phyloP scores from a whole-genome alignment of 1,140 invertebrate genomes.

The Ceratosolen solmsi region DNA sequence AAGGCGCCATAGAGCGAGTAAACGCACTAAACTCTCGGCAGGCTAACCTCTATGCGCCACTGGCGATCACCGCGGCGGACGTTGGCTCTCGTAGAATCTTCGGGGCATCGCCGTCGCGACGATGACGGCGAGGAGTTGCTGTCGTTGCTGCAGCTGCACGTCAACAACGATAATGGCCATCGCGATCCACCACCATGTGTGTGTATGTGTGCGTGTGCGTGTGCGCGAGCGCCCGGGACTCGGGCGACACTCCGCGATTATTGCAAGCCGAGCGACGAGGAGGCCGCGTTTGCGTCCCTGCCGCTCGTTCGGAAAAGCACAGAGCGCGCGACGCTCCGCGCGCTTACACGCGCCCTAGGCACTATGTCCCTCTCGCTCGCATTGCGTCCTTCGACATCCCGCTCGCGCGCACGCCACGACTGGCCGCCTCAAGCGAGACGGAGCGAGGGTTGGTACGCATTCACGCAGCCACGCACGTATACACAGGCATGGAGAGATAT shows the following conservation, averaged over 20 bases:
- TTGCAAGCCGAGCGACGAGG: no score
- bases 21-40: background rate
- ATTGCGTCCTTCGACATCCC: no score
- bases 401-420: background rate
- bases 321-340: background rate
- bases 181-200: background rate
- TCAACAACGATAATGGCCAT: background rate
- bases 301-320: background rate
- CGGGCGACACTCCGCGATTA: background rate
- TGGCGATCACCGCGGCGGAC: constrained; percentile 4
- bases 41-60: background rate
- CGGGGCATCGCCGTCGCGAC: background rate
- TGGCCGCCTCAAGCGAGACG: no score
- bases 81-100: background rate
- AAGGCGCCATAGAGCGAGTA: no score
- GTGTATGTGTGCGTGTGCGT: background rate
- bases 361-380: constrained; percentile 22
- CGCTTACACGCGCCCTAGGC: constrained; percentile 11
- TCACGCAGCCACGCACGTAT: background rate
- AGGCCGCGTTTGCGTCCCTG: no score
- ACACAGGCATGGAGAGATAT: constrained; percentile 5
- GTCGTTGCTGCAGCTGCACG: background rate
- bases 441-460: no score
- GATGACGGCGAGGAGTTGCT: background rate
- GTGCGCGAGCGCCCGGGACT: background rate